These are phyloP conservation scores for Orientallactaga sibirica DNA, from an alignment of 2,797 vertebrate genomes.

Conservation along the genomic window DNA sequence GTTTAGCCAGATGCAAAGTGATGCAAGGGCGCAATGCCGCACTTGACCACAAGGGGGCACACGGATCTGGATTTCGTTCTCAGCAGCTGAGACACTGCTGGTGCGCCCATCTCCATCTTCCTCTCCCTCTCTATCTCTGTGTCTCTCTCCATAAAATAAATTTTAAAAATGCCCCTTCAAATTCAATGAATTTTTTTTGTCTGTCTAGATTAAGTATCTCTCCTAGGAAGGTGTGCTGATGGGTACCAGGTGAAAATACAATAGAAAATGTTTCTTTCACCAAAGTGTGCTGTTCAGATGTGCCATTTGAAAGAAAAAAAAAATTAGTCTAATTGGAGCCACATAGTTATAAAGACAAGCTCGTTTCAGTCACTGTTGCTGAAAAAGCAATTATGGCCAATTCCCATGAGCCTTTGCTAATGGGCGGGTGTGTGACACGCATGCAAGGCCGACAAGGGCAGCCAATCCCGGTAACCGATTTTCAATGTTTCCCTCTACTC, in stretches of 20 bases:
- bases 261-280: slow-evolving; percentile 39
- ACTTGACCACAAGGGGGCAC: too few relatives aligned
- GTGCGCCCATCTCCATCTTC: too few relatives aligned
- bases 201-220: slow-evolving; percentile 14
- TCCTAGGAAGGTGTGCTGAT: slow-evolving; percentile 9
- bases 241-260: neutral
- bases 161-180: slow-evolving; percentile 21
- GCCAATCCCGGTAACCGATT: slow-evolving; percentile 65
- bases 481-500: slow-evolving; percentile 47
- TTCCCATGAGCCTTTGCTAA: slow-evolving; percentile 64
- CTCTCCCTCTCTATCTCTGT: too few relatives aligned
- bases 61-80: too few relatives aligned
- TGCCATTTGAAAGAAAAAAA: slow-evolving; percentile 48
- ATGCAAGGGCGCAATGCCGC: too few relatives aligned
- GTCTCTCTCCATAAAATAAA: too few relatives aligned
- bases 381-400: slow-evolving; percentile 67
- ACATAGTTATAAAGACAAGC: slow-evolving; percentile 28
- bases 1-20: too few relatives aligned
- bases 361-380: slow-evolving; percentile 32
- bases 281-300: slow-evolving; percentile 14
- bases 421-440: slow-evolving; percentile 20
- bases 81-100: too few relatives aligned
- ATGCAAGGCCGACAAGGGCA: slow-evolving; percentile 37
- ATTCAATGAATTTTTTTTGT: neutral
- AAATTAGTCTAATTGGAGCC: slow-evolving; percentile 40